Base-by-base conservation (phyloP, 2,888 invertebrate genomes). In the Epistrophella euchroma region DNA sequence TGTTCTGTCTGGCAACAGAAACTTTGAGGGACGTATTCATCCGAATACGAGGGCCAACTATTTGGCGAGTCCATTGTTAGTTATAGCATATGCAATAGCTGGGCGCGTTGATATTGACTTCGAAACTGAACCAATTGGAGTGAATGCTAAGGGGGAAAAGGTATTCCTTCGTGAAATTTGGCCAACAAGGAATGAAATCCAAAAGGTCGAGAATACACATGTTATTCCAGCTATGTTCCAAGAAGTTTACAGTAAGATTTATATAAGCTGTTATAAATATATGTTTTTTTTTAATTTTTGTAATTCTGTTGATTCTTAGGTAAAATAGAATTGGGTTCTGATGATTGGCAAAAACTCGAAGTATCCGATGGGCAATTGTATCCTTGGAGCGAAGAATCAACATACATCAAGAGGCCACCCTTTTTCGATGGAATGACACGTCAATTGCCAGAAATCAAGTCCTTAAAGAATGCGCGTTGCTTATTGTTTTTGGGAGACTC, bases 1-100 rank as follows among this genome's bases (percentile, higher is more conserved):
- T 0, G 98, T 99, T 0, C 93, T 99, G 0, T 99, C 99, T 0
- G 99, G 99, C 0, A 99, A 99, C 93, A 94, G 99, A 4, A 99
- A 99, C 93, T 99, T 99, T 92, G 99, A 99, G 92, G 99, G 99
- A 0, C 95, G 99, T 66, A 98, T 99, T 90, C 99, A 99, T 92
- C 99, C 99, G 0, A 96, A 97, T 91, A 98, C 99, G 0, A 93
- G 98, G 25, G 99, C 99, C 47, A 99, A 99, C 93, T 99, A 99
- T 91, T 94, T 99, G 88, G 99, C 99, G 0, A 98, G 98, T n/a
- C 99, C 99, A 0, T 94, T 98, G 52, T 93, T 99, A 58, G 99
- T 99, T 43, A 98, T 99, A 81, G 99, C 99, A 0, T 99, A 99
- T 91, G 99, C 99, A 0, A 95, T 99, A 50, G 98, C 99, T 37